These are phyloP conservation scores for Ceyx cyanopectus DNA, from an alignment of 2,113 vertebrate species.

Conservation along the genomic window DNA sequence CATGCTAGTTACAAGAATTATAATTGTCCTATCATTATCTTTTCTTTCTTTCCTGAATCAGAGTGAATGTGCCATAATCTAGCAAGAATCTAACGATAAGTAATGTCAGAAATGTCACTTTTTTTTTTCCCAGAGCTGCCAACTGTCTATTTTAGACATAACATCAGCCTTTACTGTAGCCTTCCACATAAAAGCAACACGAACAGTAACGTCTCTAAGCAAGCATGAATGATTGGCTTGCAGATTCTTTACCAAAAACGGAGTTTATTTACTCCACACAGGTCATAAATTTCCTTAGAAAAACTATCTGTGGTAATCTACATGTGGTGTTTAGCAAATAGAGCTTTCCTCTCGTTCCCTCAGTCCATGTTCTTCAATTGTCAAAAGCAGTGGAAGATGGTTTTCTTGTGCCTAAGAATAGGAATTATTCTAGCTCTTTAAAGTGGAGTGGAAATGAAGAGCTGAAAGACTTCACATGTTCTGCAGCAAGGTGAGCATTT, in stretches of 20 bases:
- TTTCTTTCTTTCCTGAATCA: conserved; percentile 31
- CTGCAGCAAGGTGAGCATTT: background rate
- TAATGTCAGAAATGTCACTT: conserved; percentile 20
- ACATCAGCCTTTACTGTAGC: conserved; percentile 33
- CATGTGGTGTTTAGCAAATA: conserved; percentile 58
- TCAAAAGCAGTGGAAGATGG: background rate
- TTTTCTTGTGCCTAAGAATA: background rate
- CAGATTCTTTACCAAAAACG: conserved; percentile 62
- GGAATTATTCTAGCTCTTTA: background rate
- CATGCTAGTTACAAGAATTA: conserved; percentile 44
- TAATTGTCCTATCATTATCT: conserved; percentile 27
- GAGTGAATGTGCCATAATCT: conserved; percentile 11
- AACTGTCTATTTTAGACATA: conserved; percentile 56
- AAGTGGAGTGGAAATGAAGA: background rate
- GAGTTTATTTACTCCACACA: conserved; percentile 59
- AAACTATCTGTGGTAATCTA: conserved; percentile 56
- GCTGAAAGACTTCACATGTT: background rate
- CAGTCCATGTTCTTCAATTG: conserved; percentile 15
- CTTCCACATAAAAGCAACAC: conserved; percentile 46
- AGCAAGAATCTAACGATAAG: conserved; percentile 20
- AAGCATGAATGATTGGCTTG: conserved; percentile 63
- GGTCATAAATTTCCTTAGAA: conserved; percentile 67
- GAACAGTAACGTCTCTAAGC: conserved; percentile 53
- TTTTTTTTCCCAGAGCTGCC: background rate
- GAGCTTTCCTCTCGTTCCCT: conserved; percentile 29